These are phyloP conservation scores for Polydesmus complanatus DNA, from an alignment of 2,888 invertebrate species.

Conservation along the genomic window DNA sequence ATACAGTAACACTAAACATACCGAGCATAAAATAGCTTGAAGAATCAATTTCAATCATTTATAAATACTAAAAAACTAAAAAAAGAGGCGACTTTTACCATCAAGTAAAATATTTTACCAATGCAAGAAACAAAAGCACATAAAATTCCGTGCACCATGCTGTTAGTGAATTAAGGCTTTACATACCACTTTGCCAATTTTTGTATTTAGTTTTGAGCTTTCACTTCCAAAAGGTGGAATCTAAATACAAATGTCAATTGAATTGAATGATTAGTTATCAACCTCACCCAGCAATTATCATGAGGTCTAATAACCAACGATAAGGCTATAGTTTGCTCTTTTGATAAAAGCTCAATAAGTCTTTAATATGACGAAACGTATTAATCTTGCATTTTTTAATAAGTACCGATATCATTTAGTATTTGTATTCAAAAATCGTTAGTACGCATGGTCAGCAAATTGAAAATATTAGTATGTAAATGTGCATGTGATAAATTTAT, in stretches of 20 bases:
- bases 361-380: too few relatives aligned
- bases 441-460: too few relatives aligned
- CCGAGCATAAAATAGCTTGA: not conserved
- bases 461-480: too few relatives aligned
- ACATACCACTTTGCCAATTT: conserved; percentile 13
- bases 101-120: not conserved
- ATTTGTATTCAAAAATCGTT: too few relatives aligned
- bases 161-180: not conserved
- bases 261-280: too few relatives aligned
- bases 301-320: too few relatives aligned
- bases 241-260: conserved; percentile 8
- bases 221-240: conserved; percentile 8
- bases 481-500: too few relatives aligned
- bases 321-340: too few relatives aligned
- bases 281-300: too few relatives aligned
- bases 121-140: not conserved
- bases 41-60: not conserved
- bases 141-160: not conserved
- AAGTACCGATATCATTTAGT: too few relatives aligned
- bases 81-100: not conserved
- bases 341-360: too few relatives aligned
- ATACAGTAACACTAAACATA: not conserved
- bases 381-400: too few relatives aligned
- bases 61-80: not conserved
- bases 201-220: conserved; percentile 11